phyloP scores from a whole-genome alignment of 2,888 invertebrate species.

The Hetaerina titia region DNA sequence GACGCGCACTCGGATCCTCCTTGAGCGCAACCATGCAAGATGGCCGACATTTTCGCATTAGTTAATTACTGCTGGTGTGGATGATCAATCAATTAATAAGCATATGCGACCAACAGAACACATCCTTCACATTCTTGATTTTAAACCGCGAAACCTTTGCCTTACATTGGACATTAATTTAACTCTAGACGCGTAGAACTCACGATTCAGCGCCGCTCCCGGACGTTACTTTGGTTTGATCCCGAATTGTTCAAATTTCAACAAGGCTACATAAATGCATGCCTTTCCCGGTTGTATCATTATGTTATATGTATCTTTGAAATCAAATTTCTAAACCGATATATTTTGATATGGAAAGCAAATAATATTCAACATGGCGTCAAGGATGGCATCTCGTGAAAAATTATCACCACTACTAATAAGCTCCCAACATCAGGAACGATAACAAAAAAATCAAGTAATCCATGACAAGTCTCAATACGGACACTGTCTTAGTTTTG shows the following conservation, averaged over 20 bases:
- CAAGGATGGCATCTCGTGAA: slow-evolving; percentile 46
- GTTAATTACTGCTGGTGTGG: not conserved
- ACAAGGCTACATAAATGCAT: too few relatives aligned
- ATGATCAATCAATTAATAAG: not conserved
- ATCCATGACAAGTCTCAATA: not conserved
- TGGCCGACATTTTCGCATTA: slow-evolving; percentile 45
- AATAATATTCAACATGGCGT: slow-evolving; percentile 64
- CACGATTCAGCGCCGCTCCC: slow-evolving; percentile 56
- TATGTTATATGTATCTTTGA: not conserved
- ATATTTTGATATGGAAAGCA: not conserved
- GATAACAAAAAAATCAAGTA: not conserved
- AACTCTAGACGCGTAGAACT: not conserved
- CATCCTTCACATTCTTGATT: not conserved
- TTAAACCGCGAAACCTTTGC: not conserved
- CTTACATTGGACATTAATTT: not conserved
- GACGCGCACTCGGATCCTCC: slow-evolving; percentile 56
- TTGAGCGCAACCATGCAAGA: slow-evolving; percentile 48
- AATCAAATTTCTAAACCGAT: not conserved
- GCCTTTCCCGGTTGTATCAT: not conserved
- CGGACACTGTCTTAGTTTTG: not conserved
- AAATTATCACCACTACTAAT: not conserved
- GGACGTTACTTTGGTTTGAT: slow-evolving; percentile 6
- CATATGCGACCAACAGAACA: not conserved
- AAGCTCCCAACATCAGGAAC: not conserved
- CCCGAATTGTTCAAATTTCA: not conserved